Conservation (phyloP, 2,113 vertebrate species). For the Setophaga petechia region DNA sequence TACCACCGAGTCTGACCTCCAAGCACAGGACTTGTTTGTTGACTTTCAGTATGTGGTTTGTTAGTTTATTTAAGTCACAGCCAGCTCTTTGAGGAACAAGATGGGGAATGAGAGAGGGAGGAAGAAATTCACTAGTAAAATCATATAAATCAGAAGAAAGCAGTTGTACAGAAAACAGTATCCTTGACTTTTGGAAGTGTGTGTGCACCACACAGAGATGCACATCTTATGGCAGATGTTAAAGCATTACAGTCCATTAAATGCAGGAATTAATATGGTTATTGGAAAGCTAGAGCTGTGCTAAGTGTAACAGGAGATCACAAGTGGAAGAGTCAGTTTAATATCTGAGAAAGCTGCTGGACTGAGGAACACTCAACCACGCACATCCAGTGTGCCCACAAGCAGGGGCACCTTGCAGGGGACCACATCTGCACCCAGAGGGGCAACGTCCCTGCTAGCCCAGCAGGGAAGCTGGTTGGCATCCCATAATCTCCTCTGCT, state of each 20-base stretch:
- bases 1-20: neutral
- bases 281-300: neutral
- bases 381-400: fast-evolving
- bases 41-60: neutral
- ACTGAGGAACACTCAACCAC: neutral
- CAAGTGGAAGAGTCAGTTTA: neutral
- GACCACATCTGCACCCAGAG: neutral
- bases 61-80: neutral
- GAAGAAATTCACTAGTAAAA: neutral
- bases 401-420: neutral
- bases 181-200: neutral
- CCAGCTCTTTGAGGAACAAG: neutral
- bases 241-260: neutral
- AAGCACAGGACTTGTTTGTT: neutral
- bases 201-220: neutral
- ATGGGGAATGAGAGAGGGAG: neutral
- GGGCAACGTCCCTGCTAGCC: neutral
- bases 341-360: neutral
- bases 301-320: neutral
- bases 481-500: neutral
- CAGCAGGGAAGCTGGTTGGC: neutral
- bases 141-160: neutral
- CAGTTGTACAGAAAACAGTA: neutral
- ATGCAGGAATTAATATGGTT: neutral
- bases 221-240: neutral